These are phyloP conservation scores for Lepetodrilus schrolli DNA, from an alignment of 2,888 invertebrate species.

Conservation along the genomic window DNA sequence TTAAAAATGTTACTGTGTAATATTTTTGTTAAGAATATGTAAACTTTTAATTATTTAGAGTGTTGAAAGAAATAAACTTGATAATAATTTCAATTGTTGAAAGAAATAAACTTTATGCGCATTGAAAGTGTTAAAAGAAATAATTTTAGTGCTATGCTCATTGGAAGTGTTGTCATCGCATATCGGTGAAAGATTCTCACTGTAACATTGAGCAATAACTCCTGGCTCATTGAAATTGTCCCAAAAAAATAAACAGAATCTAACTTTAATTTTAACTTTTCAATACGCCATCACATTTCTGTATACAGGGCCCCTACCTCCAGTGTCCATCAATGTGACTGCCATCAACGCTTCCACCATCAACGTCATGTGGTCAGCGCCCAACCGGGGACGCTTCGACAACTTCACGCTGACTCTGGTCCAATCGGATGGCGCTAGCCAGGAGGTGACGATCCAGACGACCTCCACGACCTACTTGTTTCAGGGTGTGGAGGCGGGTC, in stretches of 20 bases:
- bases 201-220: neutral
- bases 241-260: neutral
- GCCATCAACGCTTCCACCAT: slow-evolving; percentile 46
- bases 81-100: too few species aligned
- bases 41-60: too few species aligned
- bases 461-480: slow-evolving; percentile 17
- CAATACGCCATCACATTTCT: too few species aligned
- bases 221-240: neutral
- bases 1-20: too few species aligned
- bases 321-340: slow-evolving; percentile 40
- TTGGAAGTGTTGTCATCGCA: too few species aligned
- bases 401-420: slow-evolving; percentile 50
- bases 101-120: too few species aligned
- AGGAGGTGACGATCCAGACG: neutral
- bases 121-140: too few species aligned
- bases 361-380: slow-evolving; percentile 49
- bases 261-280: neutral
- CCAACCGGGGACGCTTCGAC: slow-evolving; percentile 48
- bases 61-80: too few species aligned
- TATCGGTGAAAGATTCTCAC: neutral
- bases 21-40: too few species aligned
- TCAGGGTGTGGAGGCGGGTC: slow-evolving; percentile 34
- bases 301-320: slow-evolving; percentile 48
- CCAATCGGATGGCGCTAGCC: slow-evolving; percentile 36
- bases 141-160: too few species aligned